Percentiles rank a stretch among this genome's conserved stretches.
Evolutionary conservation across 1,140 invertebrate genomes (phyloP).

Genomic region (Periplaneta americana): DNA sequence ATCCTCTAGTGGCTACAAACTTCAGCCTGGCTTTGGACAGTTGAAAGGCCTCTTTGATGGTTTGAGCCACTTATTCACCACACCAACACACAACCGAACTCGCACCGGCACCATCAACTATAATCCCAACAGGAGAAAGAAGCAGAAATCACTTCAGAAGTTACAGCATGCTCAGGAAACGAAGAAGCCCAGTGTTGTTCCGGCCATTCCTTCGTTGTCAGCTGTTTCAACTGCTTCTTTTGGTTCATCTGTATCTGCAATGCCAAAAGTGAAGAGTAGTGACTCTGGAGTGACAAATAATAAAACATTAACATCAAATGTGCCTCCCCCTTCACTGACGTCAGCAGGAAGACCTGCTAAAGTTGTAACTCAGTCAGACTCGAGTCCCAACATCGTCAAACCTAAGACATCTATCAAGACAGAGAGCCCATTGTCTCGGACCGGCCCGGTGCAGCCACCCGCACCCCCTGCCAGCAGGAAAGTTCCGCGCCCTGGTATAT

Average conservation of each 20-base stretch:
- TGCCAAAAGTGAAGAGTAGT: background rate
- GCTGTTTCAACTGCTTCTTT: background rate
- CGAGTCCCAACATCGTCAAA: background rate
- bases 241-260: background rate
- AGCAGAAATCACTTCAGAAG: background rate
- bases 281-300: background rate
- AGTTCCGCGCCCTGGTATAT: constrained; percentile 33
- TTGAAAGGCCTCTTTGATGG: constrained; percentile 76
- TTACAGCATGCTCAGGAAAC: background rate
- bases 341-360: background rate
- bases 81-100: constrained; percentile 52
- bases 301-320: no score
- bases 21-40: constrained; percentile 51
- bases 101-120: constrained; percentile 29
- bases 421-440: background rate
- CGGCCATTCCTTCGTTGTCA: background rate
- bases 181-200: background rate
- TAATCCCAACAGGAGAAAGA: constrained; percentile 7
- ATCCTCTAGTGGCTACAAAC: constrained; percentile 24
- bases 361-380: background rate
- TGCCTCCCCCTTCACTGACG: background rate
- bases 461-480: constrained; percentile 10
- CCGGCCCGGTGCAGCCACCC: constrained; percentile 5
- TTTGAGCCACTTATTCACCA: constrained; percentile 75
- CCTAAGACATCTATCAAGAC: background rate